Evolutionary conservation across 2,113 vertebrate species (phyloP).

Genomic region (Rostratula benghalensis): DNA sequence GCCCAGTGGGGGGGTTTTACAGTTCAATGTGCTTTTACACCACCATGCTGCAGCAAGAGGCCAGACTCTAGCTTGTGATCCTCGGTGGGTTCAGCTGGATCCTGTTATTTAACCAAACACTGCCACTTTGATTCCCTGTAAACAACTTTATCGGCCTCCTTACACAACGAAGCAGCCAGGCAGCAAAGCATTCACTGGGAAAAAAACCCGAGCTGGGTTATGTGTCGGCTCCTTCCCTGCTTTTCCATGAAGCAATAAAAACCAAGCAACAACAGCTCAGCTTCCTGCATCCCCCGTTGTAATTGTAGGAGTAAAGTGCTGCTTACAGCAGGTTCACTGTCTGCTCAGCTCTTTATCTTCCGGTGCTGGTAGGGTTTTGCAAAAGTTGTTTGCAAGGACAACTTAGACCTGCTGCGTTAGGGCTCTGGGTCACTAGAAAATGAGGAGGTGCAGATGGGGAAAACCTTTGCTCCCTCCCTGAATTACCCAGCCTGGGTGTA

Average conservation of each 20-base stretch:
- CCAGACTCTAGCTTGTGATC: neutral
- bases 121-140: neutral
- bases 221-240: neutral
- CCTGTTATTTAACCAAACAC: neutral
- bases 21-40: neutral
- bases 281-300: neutral
- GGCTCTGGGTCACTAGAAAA: neutral
- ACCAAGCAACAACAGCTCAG: neutral
- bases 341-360: slow-evolving; percentile 5
- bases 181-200: neutral
- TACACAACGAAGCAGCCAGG: neutral
- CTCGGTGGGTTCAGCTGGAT: neutral
- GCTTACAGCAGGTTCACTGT: neutral
- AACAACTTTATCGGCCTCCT: neutral
- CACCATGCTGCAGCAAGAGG: neutral
- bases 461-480: neutral
- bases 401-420: neutral
- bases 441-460: neutral
- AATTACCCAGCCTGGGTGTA: neutral
- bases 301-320: neutral
- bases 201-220: neutral
- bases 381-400: neutral
- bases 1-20: neutral
- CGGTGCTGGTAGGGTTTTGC: neutral
- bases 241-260: neutral